These are phyloP conservation scores for Apamea sordens DNA, from an alignment of 2,888 invertebrate species.

Conservation along the genomic window DNA sequence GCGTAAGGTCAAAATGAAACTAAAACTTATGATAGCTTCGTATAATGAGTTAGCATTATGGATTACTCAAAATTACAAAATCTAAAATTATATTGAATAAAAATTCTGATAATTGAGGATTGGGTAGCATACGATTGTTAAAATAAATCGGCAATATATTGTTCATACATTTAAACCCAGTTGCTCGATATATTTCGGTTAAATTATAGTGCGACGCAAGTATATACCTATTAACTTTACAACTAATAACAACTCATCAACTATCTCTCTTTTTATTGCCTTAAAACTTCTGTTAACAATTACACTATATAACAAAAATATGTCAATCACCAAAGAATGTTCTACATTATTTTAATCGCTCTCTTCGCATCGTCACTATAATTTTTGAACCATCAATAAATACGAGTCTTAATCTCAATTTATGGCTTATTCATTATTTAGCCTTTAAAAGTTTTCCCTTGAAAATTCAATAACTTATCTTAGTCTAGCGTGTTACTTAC, in stretches of 20 bases:
- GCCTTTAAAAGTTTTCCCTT: conserved; percentile 36
- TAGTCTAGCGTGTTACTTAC: conserved; percentile 55
- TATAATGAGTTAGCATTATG: conserved; percentile 67
- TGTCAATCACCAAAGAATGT: conserved; percentile 61
- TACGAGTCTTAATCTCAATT: conserved; percentile 52
- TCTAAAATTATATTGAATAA: conserved; percentile 65
- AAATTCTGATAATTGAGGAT: conserved; percentile 59
- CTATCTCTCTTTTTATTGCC: conserved; percentile 63
- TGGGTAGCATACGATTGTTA: conserved; percentile 63
- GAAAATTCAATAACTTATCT: conserved; percentile 48
- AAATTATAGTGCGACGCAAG: conserved; percentile 51
- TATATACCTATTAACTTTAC: conserved; percentile 52
- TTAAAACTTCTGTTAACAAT: conserved; percentile 61
- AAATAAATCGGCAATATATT: conserved; percentile 63
- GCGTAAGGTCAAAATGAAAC: conserved; percentile 67
- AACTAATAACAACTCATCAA: conserved; percentile 62
- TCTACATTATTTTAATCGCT: conserved; percentile 54
- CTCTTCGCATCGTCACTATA: conserved; percentile 53
- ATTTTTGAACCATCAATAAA: conserved; percentile 41
- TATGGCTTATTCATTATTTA: conserved; percentile 20
- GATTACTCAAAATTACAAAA: conserved; percentile 64
- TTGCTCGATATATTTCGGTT: conserved; percentile 58
- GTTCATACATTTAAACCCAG: conserved; percentile 64
- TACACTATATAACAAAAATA: conserved; percentile 63
- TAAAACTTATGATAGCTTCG: conserved; percentile 63